phyloP scores from a whole-genome alignment of 1,140 invertebrate species.

The Bombyx mori region DNA sequence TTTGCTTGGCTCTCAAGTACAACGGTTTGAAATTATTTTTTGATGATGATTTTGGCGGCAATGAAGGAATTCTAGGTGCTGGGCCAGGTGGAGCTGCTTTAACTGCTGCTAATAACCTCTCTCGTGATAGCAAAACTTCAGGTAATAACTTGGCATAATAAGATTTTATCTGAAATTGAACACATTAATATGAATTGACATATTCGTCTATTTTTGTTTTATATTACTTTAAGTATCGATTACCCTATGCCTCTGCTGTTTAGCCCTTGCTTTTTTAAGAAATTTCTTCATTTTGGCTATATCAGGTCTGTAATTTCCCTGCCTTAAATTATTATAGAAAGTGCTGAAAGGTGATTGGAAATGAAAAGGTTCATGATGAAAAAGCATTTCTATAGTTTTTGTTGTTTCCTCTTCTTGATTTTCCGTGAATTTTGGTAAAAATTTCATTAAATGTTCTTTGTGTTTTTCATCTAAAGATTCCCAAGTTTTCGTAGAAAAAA shows the following conservation, averaged over 20 bases:
- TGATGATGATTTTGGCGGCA: constrained; percentile 43
- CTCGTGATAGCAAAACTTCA: constrained; percentile 55
- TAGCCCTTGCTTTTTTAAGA: constrained; percentile 53
- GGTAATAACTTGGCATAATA: constrained; percentile 64
- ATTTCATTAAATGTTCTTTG: constrained; percentile 74
- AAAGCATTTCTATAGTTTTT: constrained; percentile 76
- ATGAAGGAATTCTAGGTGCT: constrained; percentile 32
- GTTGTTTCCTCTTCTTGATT: constrained; percentile 78
- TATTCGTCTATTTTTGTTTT: background rate
- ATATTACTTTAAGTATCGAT: background rate
- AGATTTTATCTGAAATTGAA: constrained; percentile 45
- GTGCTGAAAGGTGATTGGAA: constrained; percentile 80
- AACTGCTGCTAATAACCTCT: constrained; percentile 46
- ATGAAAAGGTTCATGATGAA: constrained; percentile 78
- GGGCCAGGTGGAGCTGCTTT: constrained; percentile 50
- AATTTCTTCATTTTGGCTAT: constrained; percentile 73
- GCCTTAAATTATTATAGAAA: constrained; percentile 78
- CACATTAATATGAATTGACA: background rate
- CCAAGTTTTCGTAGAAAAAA: constrained; percentile 77
- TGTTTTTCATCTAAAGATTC: constrained; percentile 74
- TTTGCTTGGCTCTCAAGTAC: constrained; percentile 51
- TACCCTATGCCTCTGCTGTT: constrained; percentile 63
- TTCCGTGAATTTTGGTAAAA: constrained; percentile 78
- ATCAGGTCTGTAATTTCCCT: constrained; percentile 77
- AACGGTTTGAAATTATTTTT: constrained; percentile 52